phyloP scores from a whole-genome alignment of 2,113 vertebrate species.

The Trachemys scripta region DNA sequence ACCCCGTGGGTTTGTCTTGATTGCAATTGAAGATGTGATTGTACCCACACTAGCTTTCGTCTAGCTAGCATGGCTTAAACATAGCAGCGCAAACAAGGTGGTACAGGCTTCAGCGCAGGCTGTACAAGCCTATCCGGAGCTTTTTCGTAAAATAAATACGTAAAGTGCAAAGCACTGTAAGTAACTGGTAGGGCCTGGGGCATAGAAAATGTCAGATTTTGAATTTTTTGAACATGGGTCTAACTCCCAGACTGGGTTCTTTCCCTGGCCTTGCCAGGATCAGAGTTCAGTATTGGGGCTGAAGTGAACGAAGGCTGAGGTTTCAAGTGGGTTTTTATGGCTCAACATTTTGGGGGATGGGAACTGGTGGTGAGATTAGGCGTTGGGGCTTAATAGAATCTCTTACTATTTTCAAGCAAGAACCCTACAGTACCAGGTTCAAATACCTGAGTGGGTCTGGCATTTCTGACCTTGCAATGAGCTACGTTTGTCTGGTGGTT shows the following conservation, averaged over 20 bases:
- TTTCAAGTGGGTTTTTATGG: not conserved
- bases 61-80: too few species aligned
- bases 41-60: not conserved
- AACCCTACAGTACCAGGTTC: not conserved
- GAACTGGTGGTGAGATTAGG: not conserved
- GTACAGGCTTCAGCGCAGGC: too few species aligned
- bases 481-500: not conserved
- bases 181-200: not conserved
- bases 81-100: too few species aligned
- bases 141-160: not conserved
- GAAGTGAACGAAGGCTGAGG: not conserved
- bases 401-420: not conserved
- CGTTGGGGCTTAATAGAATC: not conserved
- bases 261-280: too few species aligned
- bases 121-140: not conserved
- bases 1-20: not conserved
- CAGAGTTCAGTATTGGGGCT: not conserved
- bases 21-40: not conserved
- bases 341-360: not conserved
- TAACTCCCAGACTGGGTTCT: not conserved
- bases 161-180: not conserved
- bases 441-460: not conserved
- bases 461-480: not conserved
- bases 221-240: not conserved
- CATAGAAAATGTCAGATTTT: not conserved